Evolutionary conservation across 1,140 invertebrate genomes (phyloP).

Genomic region (Delia radicum): DNA sequence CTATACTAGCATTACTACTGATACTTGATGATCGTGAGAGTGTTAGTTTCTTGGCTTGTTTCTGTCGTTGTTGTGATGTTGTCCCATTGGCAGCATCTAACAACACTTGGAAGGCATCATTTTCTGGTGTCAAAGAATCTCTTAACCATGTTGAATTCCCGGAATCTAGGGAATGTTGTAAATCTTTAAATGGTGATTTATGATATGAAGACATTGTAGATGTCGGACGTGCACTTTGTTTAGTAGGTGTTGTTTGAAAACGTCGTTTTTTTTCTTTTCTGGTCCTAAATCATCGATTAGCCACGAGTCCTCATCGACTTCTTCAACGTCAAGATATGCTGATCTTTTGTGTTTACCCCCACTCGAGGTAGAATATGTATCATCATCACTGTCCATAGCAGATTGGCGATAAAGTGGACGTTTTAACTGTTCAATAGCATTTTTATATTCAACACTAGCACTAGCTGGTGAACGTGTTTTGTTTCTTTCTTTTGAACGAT

Average conservation of each 20-base stretch:
- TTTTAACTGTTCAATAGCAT: slow-evolving; percentile 62
- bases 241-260: slow-evolving; percentile 41
- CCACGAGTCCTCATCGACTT: slow-evolving; percentile 66
- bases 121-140: slow-evolving; percentile 27
- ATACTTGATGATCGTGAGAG: slow-evolving; percentile 23
- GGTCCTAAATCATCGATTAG: slow-evolving; percentile 65
- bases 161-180: neutral
- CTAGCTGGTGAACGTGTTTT: neutral
- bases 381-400: slow-evolving; percentile 33
- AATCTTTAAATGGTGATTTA: slow-evolving; percentile 35
- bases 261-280: slow-evolving; percentile 60
- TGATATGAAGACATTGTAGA: neutral
- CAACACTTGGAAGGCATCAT: slow-evolving; percentile 36
- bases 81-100: slow-evolving; percentile 30
- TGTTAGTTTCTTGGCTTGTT: slow-evolving; percentile 29
- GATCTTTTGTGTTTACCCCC: slow-evolving; percentile 45
- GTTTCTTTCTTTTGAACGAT: neutral
- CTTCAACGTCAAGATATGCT: slow-evolving; percentile 60
- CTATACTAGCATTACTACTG: slow-evolving; percentile 19
- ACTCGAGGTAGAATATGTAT: slow-evolving; percentile 36
- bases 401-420: slow-evolving; percentile 53
- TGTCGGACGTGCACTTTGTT: neutral
- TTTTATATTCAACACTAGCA: slow-evolving; percentile 56
- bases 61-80: slow-evolving; percentile 34
- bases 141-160: neutral